A percentile compares a stretch with the other conserved stretches of the same genome.
These are phyloP conservation scores for Potamilus streckersoni DNA, from an alignment of 1,140 invertebrate genomes.

Conservation along the genomic window DNA sequence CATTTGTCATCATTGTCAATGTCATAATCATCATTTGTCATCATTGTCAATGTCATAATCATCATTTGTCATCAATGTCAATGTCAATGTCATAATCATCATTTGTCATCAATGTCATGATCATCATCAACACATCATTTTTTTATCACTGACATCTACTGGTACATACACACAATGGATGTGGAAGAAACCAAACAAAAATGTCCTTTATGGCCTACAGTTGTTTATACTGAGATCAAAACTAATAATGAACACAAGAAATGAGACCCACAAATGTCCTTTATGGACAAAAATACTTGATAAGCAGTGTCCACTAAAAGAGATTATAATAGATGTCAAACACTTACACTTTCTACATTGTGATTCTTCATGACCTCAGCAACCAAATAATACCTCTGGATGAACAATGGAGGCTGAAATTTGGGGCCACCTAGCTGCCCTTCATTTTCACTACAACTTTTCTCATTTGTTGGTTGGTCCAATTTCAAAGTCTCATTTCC, in stretches of 20 bases:
- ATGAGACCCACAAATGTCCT: background rate
- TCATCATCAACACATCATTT: no score
- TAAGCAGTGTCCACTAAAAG: background rate
- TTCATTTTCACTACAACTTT: conserved; percentile 17
- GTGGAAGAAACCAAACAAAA: background rate
- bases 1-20: no score
- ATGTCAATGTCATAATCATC: no score
- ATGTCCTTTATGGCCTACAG: background rate
- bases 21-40: no score
- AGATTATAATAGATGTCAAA: background rate
- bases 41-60: no score
- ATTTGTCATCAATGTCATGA: no score
- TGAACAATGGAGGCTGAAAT: conserved; percentile 26
- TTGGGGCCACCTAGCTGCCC: conserved; percentile 17
- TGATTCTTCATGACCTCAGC: conserved; percentile 8
- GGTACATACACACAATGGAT: background rate
- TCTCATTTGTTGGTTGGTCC: background rate
- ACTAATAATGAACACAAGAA: background rate
- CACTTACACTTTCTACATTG: conserved; percentile 23
- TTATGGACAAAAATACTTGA: background rate
- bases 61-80: no score
- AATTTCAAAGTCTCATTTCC: no score
- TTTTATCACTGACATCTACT: no score
- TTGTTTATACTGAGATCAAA: background rate
- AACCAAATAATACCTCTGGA: conserved; percentile 27